A percentile compares a stretch with the other conserved stretches of the same genome.
Evolutionary conservation across 1,140 invertebrate species (phyloP).

Genomic region (Papilio aristodemus): DNA sequence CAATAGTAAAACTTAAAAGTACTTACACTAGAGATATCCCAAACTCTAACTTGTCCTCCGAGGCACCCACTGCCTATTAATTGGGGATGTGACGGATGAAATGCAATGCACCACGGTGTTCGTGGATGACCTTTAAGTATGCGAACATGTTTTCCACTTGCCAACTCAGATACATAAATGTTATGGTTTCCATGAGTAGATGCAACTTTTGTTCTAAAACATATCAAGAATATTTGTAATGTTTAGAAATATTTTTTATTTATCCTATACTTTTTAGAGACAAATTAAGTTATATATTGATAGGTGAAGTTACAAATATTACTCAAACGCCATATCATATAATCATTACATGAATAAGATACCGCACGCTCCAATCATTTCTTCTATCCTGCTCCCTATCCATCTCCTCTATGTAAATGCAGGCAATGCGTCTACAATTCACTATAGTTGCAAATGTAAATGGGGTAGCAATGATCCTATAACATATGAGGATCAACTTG

Average conservation of each 20-base stretch:
- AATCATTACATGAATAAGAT: no score
- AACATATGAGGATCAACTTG: no score
- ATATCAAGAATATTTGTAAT: neutral
- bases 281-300: neutral
- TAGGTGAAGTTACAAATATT: neutral
- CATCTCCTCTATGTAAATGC: no score
- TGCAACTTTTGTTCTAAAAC: constrained; percentile 88
- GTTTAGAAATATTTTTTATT: neutral
- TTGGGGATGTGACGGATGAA: constrained; percentile 92
- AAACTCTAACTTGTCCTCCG: constrained; percentile 93
- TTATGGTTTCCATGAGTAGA: constrained; percentile 96
- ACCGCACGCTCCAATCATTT: no score
- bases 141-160: constrained; percentile 89
- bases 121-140: constrained; percentile 91
- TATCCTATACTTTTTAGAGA: neutral
- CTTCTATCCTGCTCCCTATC: no score
- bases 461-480: no score
- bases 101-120: constrained; percentile 95
- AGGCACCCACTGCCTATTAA: constrained; percentile 94
- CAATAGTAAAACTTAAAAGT: no score
- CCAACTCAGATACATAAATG: constrained; percentile 92
- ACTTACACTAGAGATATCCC: constrained; percentile 91
- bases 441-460: no score
- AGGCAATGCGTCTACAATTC: no score
- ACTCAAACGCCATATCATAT: no score